Base-by-base conservation (phyloP, 2,888 invertebrate genomes). In the Rotaria sp. region DNA sequence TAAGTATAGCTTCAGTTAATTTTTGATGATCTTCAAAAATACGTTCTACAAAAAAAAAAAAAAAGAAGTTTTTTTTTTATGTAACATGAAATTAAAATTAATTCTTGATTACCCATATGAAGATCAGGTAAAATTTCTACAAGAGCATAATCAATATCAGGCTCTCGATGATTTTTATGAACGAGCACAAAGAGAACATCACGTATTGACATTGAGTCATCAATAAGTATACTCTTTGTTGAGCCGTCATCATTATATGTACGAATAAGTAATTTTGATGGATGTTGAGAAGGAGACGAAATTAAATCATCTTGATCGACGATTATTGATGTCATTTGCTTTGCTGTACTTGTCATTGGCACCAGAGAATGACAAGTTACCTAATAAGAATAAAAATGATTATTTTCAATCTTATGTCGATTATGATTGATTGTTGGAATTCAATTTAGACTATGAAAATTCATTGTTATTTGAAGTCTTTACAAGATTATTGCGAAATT, bases 21-120 rank as follows among this genome's bases (percentile, higher is more conserved):
- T 95, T 93, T 91, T 99, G 98, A 91, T 99, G 96, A 91, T 99
- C 98, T 92, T 99, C 98, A 91, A 96, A 96, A 80, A 96, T 94
- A 88, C 98, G 94, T 92, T 98, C 97, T 97, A 92, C 5, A 38
- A 67, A 67, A 67, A 8, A 18, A 59, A 0, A 55, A 55, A 26
- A 26, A 80, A 3, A 38, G 8, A 18, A 50, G 10, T 50, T 4
- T 50, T 50, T 50, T 50, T 15, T 18, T 50, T 13, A 18, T 50
- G 10, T 50, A 3, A n/a, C n/a, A n/a, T n/a, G n/a, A 48, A 30
- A 24, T 93, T 92, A 88, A 87, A 89, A 88, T 86, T 87, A 88
- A 87, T 52, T 26, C 55, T 38, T 86, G 74, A 55, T 93, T 92
- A 97, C 97, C 97, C 95, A 99, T 97, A 91, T 96, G 95, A 87